Base-by-base conservation (phyloP, 1,140 invertebrate genomes). In the Coelopa frigida region DNA sequence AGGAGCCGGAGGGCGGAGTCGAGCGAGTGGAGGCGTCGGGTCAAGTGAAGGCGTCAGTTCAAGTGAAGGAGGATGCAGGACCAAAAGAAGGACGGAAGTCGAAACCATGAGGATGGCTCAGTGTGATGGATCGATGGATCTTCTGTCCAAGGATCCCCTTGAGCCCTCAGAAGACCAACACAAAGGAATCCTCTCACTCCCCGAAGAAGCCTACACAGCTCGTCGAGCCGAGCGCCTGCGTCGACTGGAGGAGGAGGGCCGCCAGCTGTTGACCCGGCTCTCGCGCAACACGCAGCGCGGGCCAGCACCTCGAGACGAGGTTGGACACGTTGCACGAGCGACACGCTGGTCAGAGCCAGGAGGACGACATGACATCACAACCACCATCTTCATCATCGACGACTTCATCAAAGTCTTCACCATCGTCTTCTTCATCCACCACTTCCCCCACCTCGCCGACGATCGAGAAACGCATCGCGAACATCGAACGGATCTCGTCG, bases 401-500 rank as follows among this genome's bases (percentile, higher is more conserved):
- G n/a, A n/a, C n/a, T n/a, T n/a, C n/a, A n/a, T n/a, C n/a, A n/a
- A n/a, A n/a, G n/a, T n/a, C n/a, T n/a, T n/a, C n/a, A n/a, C n/a
- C n/a, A n/a, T n/a, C n/a, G n/a, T n/a, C 21, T 15, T 15, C 38
- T 24, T n/a, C 41, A 26, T 31, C 46, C 49, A 33, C 31, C 48
- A 33, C 27, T 41, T 0, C 41, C 41, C 6, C 48, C 33, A 5
- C 42, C 50, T 5, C 46, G 56, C 20, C 59, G 20, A 54, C 51
- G 0, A 57, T 70, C 12, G 73, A 70, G 20, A 63, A 73, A 11
- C 57, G 63, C 3, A 40, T 67, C 22, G 59, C 61, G 50, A 52
- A 50, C 37, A 61, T 60, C 58, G 62, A 72, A n/a, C 72, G 80
- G 50, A 74, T 80, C 29, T 71, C 75, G 7, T 61, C 78, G 3